Conservation (phyloP, 35 echinoderm and acorn worm genomes). For the Apostichopus californicus region DNA sequence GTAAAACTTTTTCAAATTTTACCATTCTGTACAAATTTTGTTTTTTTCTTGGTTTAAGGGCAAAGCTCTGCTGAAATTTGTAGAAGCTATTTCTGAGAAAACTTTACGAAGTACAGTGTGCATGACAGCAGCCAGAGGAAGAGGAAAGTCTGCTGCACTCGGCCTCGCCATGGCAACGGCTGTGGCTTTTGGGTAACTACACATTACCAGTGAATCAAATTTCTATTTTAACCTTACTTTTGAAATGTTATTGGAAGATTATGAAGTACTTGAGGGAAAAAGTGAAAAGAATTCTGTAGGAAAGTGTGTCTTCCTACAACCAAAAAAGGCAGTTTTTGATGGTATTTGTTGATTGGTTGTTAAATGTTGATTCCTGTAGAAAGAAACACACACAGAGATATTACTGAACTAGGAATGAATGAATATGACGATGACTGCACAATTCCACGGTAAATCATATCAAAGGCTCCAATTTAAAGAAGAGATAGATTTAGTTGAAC, state of each 20-base stretch:
- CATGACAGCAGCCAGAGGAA: slow-evolving; percentile 96
- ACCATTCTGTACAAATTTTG: too few relatives aligned
- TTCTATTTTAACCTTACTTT: not conserved
- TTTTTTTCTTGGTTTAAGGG: slow-evolving; percentile 48
- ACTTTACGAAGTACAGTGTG: slow-evolving; percentile 87
- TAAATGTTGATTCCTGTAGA: too few relatives aligned
- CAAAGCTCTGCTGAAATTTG: slow-evolving; percentile 97
- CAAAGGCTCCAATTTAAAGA: too few relatives aligned
- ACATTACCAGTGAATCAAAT: not conserved
- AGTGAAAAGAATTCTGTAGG: too few relatives aligned
- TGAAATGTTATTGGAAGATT: not conserved
- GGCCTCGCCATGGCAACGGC: slow-evolving; percentile 96
- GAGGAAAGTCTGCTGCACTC: slow-evolving; percentile 94
- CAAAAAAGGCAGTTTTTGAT: not conserved
- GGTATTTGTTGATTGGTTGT: too few relatives aligned
- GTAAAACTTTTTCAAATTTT: too few relatives aligned
- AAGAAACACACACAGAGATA: too few relatives aligned
- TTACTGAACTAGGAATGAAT: too few relatives aligned
- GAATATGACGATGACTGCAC: too few relatives aligned
- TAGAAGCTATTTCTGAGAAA: slow-evolving; percentile 99
- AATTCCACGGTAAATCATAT: too few relatives aligned
- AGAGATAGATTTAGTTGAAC: too few relatives aligned
- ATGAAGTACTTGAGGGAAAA: too few relatives aligned
- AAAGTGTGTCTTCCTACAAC: not conserved
- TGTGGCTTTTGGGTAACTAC: slow-evolving; percentile 93